These are phyloP conservation scores for Agrotis ipsilon DNA, from an alignment of 2,888 invertebrate genomes.

Conservation along the genomic window DNA sequence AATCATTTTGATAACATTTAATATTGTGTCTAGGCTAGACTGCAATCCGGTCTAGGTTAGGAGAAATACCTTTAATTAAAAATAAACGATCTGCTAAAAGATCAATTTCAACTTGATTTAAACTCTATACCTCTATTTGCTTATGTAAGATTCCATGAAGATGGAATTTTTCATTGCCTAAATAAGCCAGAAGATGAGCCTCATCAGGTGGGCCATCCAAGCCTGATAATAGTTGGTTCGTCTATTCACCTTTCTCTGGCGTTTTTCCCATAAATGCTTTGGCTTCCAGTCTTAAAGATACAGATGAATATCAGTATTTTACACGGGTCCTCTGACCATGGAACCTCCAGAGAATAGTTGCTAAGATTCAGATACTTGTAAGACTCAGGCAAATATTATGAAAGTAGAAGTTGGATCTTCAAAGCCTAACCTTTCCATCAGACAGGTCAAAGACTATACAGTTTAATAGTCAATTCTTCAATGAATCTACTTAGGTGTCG, in stretches of 20 bases:
- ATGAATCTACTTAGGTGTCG: not conserved
- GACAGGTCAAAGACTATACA: not conserved
- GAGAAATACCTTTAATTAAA: no score
- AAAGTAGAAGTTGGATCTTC: not conserved
- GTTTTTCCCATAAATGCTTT: no score
- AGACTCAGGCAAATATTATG: no score
- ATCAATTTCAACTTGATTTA: not conserved
- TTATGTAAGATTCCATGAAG: no score
- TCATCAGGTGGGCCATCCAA: not conserved
- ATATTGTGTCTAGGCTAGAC: not conserved
- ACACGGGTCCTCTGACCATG: not conserved
- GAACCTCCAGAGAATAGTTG: not conserved
- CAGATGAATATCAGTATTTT: not conserved
- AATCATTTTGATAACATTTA: conserved; percentile 32
- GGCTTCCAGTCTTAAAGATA: not conserved
- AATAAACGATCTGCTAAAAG: not conserved
- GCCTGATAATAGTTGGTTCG: no score
- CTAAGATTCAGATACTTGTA: no score
- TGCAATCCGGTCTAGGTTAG: not conserved
- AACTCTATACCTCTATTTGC: not conserved
- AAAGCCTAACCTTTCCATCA: not conserved
- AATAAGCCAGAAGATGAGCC: not conserved
- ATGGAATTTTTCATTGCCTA: no score
- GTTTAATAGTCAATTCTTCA: not conserved
- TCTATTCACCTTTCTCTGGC: no score